Evolutionary conservation across 2,113 vertebrate species (phyloP), one percentile per base, ranked within the genome.

Genomic region (Forbesichthys agassizii): DNA sequence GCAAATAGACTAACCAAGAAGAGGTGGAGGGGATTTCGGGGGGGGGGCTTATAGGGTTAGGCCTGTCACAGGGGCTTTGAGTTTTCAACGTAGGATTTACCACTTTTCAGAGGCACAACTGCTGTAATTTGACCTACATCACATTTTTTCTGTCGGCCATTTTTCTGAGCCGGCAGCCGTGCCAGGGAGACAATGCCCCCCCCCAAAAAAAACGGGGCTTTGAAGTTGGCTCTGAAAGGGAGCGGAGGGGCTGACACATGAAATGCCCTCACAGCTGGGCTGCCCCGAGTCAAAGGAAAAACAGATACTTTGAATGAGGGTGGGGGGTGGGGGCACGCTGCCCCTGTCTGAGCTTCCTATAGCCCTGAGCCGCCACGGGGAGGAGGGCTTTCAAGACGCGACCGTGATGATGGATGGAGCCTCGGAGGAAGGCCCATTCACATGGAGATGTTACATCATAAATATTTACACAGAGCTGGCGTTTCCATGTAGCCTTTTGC

Each of bases 381-480:
- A 68, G 75, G 90, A 91, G 92, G 93, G 92, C 93, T 93, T 94
- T 93, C 89, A 92, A 78, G 86, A 93, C 91, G 92, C 92, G 89
- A 86, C 91, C 80, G 92, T 90, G 88, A 94, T 98, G 97, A 99
- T 97, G 96, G 96, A 99, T 99, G 96, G 95, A 93, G 27, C 27
- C 92, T 91, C 86, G 73, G 86, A 91, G 88, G 81, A 93, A 92
- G 92, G 92, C 92, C 92, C 90, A 94, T 94, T 95, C 91, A 94
- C 89, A 95, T 92, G 91, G 91, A 94, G 93, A 92, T 95, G 94
- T 95, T 94, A 94, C 94, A 94, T 95, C 93, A 94, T 93, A 90
- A 90, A 93, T 96, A 98, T 98, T 98, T 98, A 98, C 97, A 98
- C 96, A 97, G 95, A 92, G 95, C 92, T 93, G 93, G 91, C 93